Conservation (phyloP, 2,797 vertebrate genomes). For the Micromesistius poutassou region DNA sequence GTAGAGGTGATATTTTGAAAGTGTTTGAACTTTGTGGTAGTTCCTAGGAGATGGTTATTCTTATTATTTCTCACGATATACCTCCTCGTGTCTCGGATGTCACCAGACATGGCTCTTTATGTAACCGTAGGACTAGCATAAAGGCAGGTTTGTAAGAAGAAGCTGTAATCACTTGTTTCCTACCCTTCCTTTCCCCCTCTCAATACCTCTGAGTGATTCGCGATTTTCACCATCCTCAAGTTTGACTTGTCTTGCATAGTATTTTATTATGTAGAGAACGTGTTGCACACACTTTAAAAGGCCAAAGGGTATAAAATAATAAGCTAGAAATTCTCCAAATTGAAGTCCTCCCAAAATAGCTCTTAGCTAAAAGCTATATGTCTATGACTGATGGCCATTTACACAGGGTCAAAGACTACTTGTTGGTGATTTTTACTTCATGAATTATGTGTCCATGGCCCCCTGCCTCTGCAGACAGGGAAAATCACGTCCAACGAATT, state of each 20-base stretch:
- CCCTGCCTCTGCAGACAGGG: background rate
- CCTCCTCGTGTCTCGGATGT: slow-evolving; percentile 57
- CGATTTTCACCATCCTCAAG: slow-evolving; percentile 32
- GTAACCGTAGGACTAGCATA: slow-evolving; percentile 31
- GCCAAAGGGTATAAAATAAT: slow-evolving; percentile 43
- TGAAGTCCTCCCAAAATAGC: slow-evolving; percentile 13
- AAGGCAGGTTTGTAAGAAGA: background rate
- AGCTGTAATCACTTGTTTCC: slow-evolving; percentile 17
- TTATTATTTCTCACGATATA: slow-evolving; percentile 60
- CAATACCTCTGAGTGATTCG: slow-evolving; percentile 28
- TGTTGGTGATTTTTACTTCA: slow-evolving; percentile 26
- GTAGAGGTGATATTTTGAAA: background rate
- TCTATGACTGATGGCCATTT: slow-evolving; percentile 23
- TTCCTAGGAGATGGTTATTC: slow-evolving; percentile 26
- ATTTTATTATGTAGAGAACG: slow-evolving; percentile 10
- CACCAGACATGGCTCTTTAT: slow-evolving; percentile 35
- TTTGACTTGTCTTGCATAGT: slow-evolving; percentile 20
- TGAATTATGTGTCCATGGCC: slow-evolving; percentile 17
- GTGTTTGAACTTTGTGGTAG: background rate
- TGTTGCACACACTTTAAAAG: slow-evolving; percentile 31
- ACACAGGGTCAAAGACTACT: slow-evolving; percentile 26
- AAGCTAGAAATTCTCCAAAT: slow-evolving; percentile 16
- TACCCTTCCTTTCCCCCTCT: background rate
- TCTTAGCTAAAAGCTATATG: background rate
- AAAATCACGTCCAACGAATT: slow-evolving; percentile 26